A percentile compares a stretch with the other conserved stretches of the same genome.
Conservation (phyloP, 2,113 vertebrate genomes). For the Ivindomyrus marchei region DNA sequence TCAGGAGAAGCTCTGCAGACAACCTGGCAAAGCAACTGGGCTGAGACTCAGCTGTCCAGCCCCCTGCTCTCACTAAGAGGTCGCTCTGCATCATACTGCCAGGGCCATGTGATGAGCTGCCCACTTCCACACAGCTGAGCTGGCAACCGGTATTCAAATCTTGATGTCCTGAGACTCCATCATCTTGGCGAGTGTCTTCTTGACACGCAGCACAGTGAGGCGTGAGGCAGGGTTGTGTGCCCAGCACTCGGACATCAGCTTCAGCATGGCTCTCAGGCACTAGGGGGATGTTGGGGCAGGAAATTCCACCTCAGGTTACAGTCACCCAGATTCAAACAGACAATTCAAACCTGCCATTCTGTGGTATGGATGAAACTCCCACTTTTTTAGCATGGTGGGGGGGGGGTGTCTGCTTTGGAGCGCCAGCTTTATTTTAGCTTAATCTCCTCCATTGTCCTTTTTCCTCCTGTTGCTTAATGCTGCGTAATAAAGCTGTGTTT, state of each 20-base stretch:
- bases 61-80: constrained; percentile 19
- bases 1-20: neutral
- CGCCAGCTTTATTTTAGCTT: neutral
- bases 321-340: neutral
- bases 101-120: neutral
- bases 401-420: neutral
- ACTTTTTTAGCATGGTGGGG: neutral
- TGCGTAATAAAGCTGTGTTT: no score
- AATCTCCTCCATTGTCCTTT: no score
- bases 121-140: neutral
- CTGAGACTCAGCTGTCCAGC: neutral
- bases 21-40: neutral
- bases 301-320: neutral
- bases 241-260: constrained; percentile 95
- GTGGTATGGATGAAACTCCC: neutral
- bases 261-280: constrained; percentile 91
- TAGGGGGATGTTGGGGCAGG: constrained; percentile 42
- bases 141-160: constrained; percentile 66
- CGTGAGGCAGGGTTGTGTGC: constrained; percentile 91
- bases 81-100: constrained; percentile 16
- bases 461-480: no score
- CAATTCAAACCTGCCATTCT: neutral
- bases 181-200: constrained; percentile 99
- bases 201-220: constrained; percentile 87
- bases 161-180: constrained; percentile 98